Percentiles rank a stretch among this genome's conserved stretches.
Evolutionary conservation across 1,140 invertebrate species (phyloP).

Genomic region (Saccostrea glomerata): DNA sequence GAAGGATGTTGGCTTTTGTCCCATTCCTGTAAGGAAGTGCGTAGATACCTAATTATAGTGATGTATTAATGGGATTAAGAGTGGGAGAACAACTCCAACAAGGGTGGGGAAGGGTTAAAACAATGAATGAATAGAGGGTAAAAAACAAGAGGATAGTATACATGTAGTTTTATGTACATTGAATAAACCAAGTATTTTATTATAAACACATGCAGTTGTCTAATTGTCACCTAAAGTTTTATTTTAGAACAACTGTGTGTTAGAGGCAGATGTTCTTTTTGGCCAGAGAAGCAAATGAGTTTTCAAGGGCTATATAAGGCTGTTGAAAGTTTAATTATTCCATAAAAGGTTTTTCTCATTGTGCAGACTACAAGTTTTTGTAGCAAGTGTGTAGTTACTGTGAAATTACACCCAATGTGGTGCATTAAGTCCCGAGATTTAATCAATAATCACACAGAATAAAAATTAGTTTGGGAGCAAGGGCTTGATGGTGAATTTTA

Average conservation of each 20-base stretch:
- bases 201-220: background rate
- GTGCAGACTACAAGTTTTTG: background rate
- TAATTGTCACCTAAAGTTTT: background rate
- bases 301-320: background rate
- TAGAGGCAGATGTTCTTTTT: too few species aligned
- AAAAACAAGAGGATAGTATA: background rate
- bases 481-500: background rate
- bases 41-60: background rate
- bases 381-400: conserved; percentile 10
- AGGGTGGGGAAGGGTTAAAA: background rate
- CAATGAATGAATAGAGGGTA: background rate
- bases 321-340: background rate
- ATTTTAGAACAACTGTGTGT: too few species aligned
- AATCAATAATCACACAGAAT: conserved; percentile 34
- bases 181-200: background rate
- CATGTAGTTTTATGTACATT: background rate
- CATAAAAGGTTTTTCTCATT: background rate
- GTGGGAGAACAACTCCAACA: background rate
- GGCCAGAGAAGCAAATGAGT: too few species aligned
- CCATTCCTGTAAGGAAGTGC: background rate
- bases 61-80: background rate
- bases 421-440: conserved; percentile 32
- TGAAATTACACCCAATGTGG: conserved; percentile 25
- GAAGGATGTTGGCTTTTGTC: background rate
- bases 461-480: conserved; percentile 23